Conservation (phyloP, 2,888 invertebrate genomes). For the Melanophora roralis region DNA sequence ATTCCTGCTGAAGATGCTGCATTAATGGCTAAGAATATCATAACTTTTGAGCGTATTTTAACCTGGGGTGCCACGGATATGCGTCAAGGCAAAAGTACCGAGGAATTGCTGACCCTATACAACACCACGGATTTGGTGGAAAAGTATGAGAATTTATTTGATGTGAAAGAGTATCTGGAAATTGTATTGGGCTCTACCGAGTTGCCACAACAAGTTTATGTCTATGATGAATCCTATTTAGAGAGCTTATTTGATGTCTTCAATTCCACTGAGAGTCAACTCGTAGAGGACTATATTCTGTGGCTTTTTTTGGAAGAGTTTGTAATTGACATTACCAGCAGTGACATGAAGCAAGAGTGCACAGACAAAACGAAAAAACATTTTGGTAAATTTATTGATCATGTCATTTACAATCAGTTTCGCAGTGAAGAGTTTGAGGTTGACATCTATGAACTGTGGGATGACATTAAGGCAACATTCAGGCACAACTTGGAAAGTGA, state of each 20-base stretch:
- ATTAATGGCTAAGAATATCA: slow-evolving; percentile 63
- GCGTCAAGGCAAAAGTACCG: slow-evolving; percentile 45
- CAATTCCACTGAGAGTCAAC: slow-evolving; percentile 54
- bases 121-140: slow-evolving; percentile 64
- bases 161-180: slow-evolving; percentile 68
- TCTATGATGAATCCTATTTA: slow-evolving; percentile 67
- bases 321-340: slow-evolving; percentile 56
- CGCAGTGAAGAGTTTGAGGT: slow-evolving; percentile 65
- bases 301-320: slow-evolving; percentile 69
- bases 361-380: slow-evolving; percentile 66
- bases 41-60: slow-evolving; percentile 64
- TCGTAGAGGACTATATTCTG: slow-evolving; percentile 69
- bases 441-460: slow-evolving; percentile 69
- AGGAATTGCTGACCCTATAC: slow-evolving; percentile 62
- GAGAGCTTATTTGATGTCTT: slow-evolving; percentile 62
- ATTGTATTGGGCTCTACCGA: slow-evolving; percentile 66
- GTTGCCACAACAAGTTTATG: slow-evolving; percentile 68
- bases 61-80: slow-evolving; percentile 40
- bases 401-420: slow-evolving; percentile 68
- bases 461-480: slow-evolving; percentile 68
- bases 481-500: slow-evolving; percentile 66
- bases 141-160: slow-evolving; percentile 64
- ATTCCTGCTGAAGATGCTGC: slow-evolving; percentile 62
- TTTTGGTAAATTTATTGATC: slow-evolving; percentile 70
- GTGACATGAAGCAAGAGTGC: slow-evolving; percentile 65